Conservation (phyloP, 2,888 invertebrate genomes). For the Synergus itoensis region DNA sequence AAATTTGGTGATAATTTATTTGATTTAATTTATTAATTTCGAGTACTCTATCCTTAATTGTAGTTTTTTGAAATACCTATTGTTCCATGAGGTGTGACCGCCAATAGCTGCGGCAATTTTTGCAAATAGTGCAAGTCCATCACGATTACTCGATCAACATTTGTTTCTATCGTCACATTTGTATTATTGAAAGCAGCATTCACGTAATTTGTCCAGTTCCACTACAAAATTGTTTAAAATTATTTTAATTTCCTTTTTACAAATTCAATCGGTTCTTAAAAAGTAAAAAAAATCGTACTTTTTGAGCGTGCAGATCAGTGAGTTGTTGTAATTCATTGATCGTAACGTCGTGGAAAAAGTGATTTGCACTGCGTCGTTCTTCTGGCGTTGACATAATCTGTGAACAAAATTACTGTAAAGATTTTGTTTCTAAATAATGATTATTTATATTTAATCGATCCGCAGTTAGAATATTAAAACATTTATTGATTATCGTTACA, state of each 20-base stretch:
- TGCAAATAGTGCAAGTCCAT: constrained; percentile 84
- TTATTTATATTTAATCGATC: too few relatives aligned
- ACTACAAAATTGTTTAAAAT: constrained; percentile 76
- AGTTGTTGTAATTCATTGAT: constrained; percentile 79
- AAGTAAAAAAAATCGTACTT: constrained; percentile 58
- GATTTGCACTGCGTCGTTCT: constrained; percentile 82
- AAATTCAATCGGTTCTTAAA: neutral
- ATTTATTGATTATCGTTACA: too few relatives aligned
- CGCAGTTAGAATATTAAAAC: too few relatives aligned
- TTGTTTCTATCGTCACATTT: constrained; percentile 79
- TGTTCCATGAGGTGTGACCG: constrained; percentile 79
- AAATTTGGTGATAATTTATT: neutral
- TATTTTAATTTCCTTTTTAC: neutral
- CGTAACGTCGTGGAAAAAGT: constrained; percentile 83
- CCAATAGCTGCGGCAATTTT: constrained; percentile 80
- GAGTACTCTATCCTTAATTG: neutral
- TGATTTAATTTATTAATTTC: neutral
- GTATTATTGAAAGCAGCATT: constrained; percentile 82
- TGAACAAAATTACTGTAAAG: constrained; percentile 31
- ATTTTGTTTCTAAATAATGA: neutral
- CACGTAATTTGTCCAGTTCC: constrained; percentile 83
- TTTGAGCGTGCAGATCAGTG: constrained; percentile 67
- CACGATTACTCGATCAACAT: constrained; percentile 82
- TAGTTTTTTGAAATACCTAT: constrained; percentile 78
- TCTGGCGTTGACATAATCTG: constrained; percentile 84